These are phyloP conservation scores for Aspidapion aeneum DNA, from an alignment of 2,888 invertebrate genomes.

Conservation along the genomic window DNA sequence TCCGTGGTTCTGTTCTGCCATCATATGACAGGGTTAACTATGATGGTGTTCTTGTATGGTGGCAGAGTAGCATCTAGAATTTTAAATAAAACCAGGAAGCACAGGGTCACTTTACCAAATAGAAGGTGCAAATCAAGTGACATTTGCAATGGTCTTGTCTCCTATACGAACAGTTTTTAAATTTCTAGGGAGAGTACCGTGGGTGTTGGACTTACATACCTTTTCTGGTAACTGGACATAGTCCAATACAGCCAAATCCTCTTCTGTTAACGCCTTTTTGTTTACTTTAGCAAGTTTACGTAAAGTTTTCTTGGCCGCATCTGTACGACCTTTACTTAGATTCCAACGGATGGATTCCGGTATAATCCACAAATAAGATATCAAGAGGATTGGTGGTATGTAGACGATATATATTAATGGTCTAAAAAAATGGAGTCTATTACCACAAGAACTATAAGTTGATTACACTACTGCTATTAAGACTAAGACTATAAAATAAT, in stretches of 20 bases:
- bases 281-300: slow-evolving; percentile 62
- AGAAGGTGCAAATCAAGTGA: too few relatives aligned
- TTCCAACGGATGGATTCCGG: slow-evolving; percentile 79
- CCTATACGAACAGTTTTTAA: too few relatives aligned
- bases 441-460: not conserved
- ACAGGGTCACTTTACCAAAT: too few relatives aligned
- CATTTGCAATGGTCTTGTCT: too few relatives aligned
- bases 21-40: too few relatives aligned
- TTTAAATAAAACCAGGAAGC: too few relatives aligned
- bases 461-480: too few relatives aligned
- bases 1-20: too few relatives aligned
- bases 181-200: too few relatives aligned
- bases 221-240: not conserved
- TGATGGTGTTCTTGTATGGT: too few relatives aligned
- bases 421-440: slow-evolving; percentile 29
- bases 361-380: slow-evolving; percentile 63
- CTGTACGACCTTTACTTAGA: slow-evolving; percentile 56
- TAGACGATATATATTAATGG: slow-evolving; percentile 52
- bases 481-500: too few relatives aligned
- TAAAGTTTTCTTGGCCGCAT: slow-evolving; percentile 57
- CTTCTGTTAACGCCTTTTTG: slow-evolving; percentile 42
- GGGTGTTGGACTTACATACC: not conserved
- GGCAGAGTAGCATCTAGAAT: too few relatives aligned
- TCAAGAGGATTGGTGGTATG: slow-evolving; percentile 62
- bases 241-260: slow-evolving; percentile 38